Conservation (phyloP, 2,113 vertebrate genomes). For the Alectura lathami region DNA sequence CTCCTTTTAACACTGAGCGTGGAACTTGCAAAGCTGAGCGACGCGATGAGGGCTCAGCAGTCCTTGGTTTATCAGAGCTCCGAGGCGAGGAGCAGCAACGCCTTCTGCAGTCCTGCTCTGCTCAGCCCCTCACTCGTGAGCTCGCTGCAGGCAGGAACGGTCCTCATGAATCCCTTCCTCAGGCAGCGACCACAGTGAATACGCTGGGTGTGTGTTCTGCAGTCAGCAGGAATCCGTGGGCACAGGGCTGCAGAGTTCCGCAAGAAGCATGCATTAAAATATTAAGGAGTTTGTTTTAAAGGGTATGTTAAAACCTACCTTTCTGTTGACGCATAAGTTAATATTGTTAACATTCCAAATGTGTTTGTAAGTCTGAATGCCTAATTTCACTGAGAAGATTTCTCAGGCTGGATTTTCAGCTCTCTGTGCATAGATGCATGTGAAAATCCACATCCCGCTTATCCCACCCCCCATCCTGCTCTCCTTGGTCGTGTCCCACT, state of each 20-base stretch:
- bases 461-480: not conserved
- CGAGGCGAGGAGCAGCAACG: not conserved
- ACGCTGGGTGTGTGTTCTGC: not conserved
- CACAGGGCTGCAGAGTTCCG: not conserved
- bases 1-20: not conserved
- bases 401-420: not conserved
- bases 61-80: not conserved
- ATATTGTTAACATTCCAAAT: not conserved
- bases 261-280: not conserved
- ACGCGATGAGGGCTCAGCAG: not conserved
- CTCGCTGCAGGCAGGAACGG: not conserved
- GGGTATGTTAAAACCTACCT: not conserved
- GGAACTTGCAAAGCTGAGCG: not conserved
- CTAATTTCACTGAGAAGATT: not conserved
- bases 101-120: not conserved
- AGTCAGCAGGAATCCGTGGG: not conserved
- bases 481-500: accelerated
- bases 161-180: constrained; percentile 18
- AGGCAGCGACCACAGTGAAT: not conserved
- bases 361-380: not conserved
- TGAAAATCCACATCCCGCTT: not conserved
- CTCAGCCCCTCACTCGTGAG: not conserved
- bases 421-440: not conserved
- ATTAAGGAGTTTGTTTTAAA: not conserved
- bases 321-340: not conserved